Conservation (phyloP, 2,888 invertebrate species). For the Stenichneumon culpator region DNA sequence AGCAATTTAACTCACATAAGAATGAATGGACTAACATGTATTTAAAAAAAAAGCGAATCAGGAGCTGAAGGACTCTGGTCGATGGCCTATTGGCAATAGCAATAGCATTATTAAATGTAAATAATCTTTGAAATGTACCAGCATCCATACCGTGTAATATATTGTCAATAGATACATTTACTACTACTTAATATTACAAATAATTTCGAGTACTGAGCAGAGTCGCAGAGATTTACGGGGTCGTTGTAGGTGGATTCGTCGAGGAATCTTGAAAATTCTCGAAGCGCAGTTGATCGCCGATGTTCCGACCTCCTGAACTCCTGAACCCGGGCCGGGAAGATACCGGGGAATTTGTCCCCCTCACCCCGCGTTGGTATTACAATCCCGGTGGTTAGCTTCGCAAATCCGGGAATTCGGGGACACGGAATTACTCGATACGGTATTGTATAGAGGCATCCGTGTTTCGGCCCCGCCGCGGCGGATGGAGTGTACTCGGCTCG, state of each 20-base stretch:
- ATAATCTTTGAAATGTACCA: too few relatives aligned
- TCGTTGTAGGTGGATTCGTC: not conserved
- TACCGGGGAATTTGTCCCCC: constrained; percentile 23
- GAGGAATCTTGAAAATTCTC: constrained; percentile 30
- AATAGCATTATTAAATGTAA: too few relatives aligned
- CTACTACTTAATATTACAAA: too few relatives aligned
- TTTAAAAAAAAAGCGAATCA: too few relatives aligned
- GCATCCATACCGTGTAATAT: too few relatives aligned
- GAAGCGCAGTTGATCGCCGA: constrained; percentile 8
- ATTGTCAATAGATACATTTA: too few relatives aligned
- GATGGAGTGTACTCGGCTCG: not conserved
- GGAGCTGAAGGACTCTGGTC: too few relatives aligned
- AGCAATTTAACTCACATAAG: too few relatives aligned
- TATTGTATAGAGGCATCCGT: constrained; percentile 41
- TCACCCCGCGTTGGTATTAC: not conserved
- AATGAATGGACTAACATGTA: too few relatives aligned
- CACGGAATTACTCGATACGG: constrained; percentile 56
- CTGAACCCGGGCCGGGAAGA: not conserved
- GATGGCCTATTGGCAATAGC: too few relatives aligned
- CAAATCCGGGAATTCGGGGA: constrained; percentile 50
- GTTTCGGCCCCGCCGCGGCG: not conserved
- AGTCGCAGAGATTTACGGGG: too few relatives aligned
- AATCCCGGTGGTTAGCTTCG: constrained; percentile 32
- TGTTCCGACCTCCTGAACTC: constrained; percentile 10
- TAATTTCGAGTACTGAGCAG: too few relatives aligned